Conservation (phyloP, 1,140 invertebrate genomes). For the Leptinotarsa texana region DNA sequence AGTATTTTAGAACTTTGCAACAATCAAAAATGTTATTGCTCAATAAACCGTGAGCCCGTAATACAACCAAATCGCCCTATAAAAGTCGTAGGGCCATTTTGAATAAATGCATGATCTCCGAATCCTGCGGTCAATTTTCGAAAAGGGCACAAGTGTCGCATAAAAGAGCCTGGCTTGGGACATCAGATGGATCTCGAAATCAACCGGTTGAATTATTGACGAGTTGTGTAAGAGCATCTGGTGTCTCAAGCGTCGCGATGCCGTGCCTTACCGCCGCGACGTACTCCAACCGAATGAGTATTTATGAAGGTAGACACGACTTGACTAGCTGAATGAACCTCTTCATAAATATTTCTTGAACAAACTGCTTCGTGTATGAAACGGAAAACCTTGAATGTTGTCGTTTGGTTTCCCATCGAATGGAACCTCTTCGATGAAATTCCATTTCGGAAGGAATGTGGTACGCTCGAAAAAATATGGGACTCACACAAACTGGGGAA, state of each 20-base stretch:
- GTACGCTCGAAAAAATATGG: no score
- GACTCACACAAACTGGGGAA: no score
- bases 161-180: conserved; percentile 17
- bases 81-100: not conserved
- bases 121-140: conserved; percentile 1
- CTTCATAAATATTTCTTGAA: conserved; percentile 30
- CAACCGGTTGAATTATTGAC: conserved; percentile 37
- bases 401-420: not conserved
- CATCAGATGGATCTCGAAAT: conserved; percentile 38
- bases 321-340: conserved; percentile 33
- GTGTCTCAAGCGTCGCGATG: conserved; percentile 30
- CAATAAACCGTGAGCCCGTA: not conserved
- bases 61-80: not conserved
- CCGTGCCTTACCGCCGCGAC: conserved; percentile 30
- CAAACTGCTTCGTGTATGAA: conserved; percentile 9
- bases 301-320: conserved; percentile 36
- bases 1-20: not conserved
- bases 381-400: not conserved
- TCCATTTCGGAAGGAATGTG: not conserved
- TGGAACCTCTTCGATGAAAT: not conserved
- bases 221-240: conserved; percentile 34
- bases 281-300: conserved; percentile 35
- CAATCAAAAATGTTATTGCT: not conserved
- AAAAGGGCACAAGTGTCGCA: conserved; percentile 10
- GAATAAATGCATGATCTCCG: conserved; percentile 8